Evolutionary conservation across 2,888 invertebrate species (phyloP).

Genomic region (Chymomyza procnemis): DNA sequence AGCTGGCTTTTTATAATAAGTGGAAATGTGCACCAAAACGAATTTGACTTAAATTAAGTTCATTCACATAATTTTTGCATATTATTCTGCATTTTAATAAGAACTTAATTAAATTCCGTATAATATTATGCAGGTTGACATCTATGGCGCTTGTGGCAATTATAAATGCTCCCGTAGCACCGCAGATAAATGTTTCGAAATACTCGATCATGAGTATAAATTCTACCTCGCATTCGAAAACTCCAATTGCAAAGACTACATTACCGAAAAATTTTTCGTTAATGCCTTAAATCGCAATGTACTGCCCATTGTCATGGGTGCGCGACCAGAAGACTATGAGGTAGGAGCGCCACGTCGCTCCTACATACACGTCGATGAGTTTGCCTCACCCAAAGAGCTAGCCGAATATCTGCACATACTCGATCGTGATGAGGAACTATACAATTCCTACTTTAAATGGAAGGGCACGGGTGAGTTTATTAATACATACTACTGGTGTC

Average conservation of each 20-base stretch:
- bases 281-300: constrained; percentile 93
- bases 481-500: constrained; percentile 90
- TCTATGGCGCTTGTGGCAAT: constrained; percentile 93
- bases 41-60: no score
- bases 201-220: constrained; percentile 95
- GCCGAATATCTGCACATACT: constrained; percentile 91
- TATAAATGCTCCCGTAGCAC: constrained; percentile 90
- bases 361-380: constrained; percentile 97
- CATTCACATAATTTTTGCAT: no score
- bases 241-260: constrained; percentile 96
- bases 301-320: constrained; percentile 97
- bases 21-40: no score
- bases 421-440: constrained; percentile 91
- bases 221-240: constrained; percentile 98
- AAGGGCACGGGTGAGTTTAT: constrained; percentile 97
- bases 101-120: no score
- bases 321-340: constrained; percentile 93
- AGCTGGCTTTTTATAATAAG: no score
- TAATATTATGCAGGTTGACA: constrained; percentile 83
- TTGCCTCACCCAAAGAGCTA: constrained; percentile 90
- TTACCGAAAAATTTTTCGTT: constrained; percentile 97
- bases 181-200: constrained; percentile 90
- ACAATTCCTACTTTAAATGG: constrained; percentile 97
- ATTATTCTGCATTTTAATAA: no score
- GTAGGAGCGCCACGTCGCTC: constrained; percentile 92